Base-by-base conservation (phyloP, 1,140 invertebrate species). In the Colletes gigas region DNA sequence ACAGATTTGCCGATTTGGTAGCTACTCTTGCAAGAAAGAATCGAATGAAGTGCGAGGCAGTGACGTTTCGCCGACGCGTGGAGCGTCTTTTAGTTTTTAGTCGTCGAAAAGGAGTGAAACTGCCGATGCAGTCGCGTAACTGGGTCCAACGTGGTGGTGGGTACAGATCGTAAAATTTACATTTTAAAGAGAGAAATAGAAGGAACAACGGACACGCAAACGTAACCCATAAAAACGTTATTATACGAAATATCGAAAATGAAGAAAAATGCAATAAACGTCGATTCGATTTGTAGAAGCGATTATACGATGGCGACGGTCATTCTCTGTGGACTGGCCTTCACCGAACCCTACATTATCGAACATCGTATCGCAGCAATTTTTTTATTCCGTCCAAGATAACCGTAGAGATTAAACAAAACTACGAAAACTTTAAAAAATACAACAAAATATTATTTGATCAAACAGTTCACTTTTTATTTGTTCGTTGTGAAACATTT, bases 71-170 rank as follows among this genome's bases (percentile, higher is more conserved):
- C n/a, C 47, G 72, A 55, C 67, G 44, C 54, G 69, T 41, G 52
- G 73, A 79, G 77, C 72, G 81, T 82, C 84, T 79, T 50, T 44
- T 73, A 84, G 75, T 67, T 81, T 55, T 74, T 85, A 84, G 84
- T 59, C 50, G 75, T 63, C 62, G 65, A 63, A 71, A 41, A 75
- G 17, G 44, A 73, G 50, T 39, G 68, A 50, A 60, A 83, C 82
- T 83, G 83, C 73, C 39, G 59, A 78, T 30, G 76, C 78, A 77
- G 71, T 81, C 59, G 82, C 82, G 78, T 87, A 84, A 87, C 68
- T 87, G 88, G 88, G 88, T 88, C 78, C 78, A 84, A 89, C 74
- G 65, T 83, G 89, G 89, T 90, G 89, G 81, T 88, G 89, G 88
- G 89, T 90, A 89, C 73, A 82, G 71, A 81, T 76, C 66, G 70